These are phyloP conservation scores for Agonopterix alstromeriana DNA, from an alignment of 2,888 invertebrate genomes.

Conservation along the genomic window DNA sequence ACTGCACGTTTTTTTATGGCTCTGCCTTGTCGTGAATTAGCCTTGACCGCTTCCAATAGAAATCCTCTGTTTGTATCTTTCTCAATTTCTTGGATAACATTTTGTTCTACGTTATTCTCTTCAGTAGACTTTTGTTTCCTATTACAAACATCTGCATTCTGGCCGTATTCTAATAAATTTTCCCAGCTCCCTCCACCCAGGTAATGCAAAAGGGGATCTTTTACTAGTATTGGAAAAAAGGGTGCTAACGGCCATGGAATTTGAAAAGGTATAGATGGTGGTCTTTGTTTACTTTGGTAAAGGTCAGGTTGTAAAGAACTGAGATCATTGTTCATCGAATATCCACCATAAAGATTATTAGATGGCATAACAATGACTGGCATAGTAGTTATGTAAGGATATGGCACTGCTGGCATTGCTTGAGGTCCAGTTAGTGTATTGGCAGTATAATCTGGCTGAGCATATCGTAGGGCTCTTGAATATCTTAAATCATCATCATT, in stretches of 20 bases:
- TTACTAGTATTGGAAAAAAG: constrained; percentile 75
- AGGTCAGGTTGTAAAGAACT: constrained; percentile 24
- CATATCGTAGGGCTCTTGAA: constrained; percentile 21
- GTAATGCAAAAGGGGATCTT: constrained; percentile 73
- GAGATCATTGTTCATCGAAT: constrained; percentile 19
- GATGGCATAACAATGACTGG: constrained; percentile 48
- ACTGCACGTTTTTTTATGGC: constrained; percentile 51
- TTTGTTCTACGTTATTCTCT: constrained; percentile 5
- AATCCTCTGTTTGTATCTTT: constrained; percentile 8
- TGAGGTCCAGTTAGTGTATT: constrained; percentile 1
- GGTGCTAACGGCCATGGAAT: constrained; percentile 70
- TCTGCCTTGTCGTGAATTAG: constrained; percentile 37
- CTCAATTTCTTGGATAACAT: constrained; percentile 9
- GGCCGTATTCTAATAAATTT: constrained; percentile 77
- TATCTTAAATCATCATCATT: constrained; percentile 29
- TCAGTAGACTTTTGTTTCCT: constrained; percentile 44
- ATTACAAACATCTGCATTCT: constrained; percentile 70
- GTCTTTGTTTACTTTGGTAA: constrained; percentile 41
- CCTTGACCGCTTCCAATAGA: constrained; percentile 11
- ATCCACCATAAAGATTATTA: constrained; percentile 21
- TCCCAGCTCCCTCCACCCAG: constrained; percentile 68
- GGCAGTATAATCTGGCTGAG: constrained; percentile 2
- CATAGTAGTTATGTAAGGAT: constrained; percentile 45
- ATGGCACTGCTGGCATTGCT: constrained; percentile 15
- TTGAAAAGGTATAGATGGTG: constrained; percentile 37